Percentiles rank a stretch among this genome's conserved stretches.
These are phyloP conservation scores for Porites lobata DNA, from an alignment of 92 coral and sea anemone species.

Conservation along the genomic window DNA sequence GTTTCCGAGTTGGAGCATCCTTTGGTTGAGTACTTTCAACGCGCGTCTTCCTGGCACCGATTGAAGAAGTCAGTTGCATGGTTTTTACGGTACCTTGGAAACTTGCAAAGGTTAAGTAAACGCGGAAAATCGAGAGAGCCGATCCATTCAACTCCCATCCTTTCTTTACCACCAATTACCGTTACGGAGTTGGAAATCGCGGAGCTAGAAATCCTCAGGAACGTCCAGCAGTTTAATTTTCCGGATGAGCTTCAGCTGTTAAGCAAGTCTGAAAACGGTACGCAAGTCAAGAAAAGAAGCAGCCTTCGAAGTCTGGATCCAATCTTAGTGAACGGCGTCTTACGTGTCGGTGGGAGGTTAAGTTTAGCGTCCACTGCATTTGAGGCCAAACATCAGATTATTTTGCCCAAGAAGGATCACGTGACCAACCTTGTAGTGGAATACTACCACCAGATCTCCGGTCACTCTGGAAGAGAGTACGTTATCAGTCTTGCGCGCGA, in stretches of 20 bases:
- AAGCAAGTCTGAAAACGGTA: background rate
- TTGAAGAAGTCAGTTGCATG: conserved; percentile 42
- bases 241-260: conserved; percentile 19
- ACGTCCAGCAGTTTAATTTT: conserved; percentile 35
- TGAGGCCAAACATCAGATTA: conserved; percentile 43
- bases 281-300: conserved; percentile 34
- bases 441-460: conserved; percentile 47
- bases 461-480: conserved; percentile 50
- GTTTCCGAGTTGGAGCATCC: background rate
- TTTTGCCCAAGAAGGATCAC: conserved; percentile 52
- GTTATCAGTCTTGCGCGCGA: conserved; percentile 39
- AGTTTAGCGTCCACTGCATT: conserved; percentile 10
- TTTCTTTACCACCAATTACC: background rate
- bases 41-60: conserved; percentile 25
- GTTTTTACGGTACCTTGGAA: conserved; percentile 26
- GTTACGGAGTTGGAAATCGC: conserved; percentile 33
- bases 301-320: conserved; percentile 35
- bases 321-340: conserved; percentile 9
- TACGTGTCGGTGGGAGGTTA: conserved; percentile 59
- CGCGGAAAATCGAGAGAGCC: background rate
- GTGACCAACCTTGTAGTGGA: conserved; percentile 25
- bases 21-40: conserved; percentile 1
- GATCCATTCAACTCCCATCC: background rate
- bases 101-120: background rate
- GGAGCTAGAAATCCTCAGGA: conserved; percentile 24